phyloP scores from a whole-genome alignment of 2,888 invertebrate genomes.

The Oxyteleia sp. region DNA sequence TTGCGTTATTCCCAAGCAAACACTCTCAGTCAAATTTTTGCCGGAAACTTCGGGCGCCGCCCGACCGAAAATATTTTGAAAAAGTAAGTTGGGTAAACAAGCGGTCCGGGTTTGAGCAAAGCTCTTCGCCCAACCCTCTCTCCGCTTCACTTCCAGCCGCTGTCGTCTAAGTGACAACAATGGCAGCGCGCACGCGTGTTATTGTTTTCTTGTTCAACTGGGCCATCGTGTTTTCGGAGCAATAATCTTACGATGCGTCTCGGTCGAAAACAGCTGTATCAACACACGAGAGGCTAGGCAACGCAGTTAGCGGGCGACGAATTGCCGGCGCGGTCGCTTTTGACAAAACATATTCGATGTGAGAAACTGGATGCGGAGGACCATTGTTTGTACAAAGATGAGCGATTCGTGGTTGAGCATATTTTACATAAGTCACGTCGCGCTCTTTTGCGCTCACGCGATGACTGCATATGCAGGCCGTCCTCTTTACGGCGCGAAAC shows the following conservation, averaged over 20 bases:
- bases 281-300: conserved; percentile 7
- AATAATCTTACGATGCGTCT: conserved; percentile 26
- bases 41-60: background rate
- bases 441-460: conserved; percentile 2
- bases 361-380: conserved; percentile 8
- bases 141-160: too few species aligned
- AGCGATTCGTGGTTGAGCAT: background rate
- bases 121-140: background rate
- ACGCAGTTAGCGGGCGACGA: conserved; percentile 15
- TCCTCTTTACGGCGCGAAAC: conserved; percentile 12
- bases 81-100: conserved; percentile 38
- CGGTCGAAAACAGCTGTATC: conserved; percentile 45
- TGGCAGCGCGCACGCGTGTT: conserved; percentile 33
- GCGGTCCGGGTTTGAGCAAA: too few species aligned
- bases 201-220: conserved; percentile 44
- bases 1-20: conserved; percentile 2
- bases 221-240: conserved; percentile 42
- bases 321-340: conserved; percentile 2
- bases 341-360: conserved; percentile 21
- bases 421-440: conserved; percentile 35
- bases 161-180: conserved; percentile 25
- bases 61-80: conserved; percentile 47
- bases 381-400: conserved; percentile 14
- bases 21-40: background rate
- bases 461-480: background rate